A percentile compares a stretch with the other conserved stretches of the same genome.
phyloP scores from a whole-genome alignment of 1,140 invertebrate genomes.

The Colletes latitarsis region DNA sequence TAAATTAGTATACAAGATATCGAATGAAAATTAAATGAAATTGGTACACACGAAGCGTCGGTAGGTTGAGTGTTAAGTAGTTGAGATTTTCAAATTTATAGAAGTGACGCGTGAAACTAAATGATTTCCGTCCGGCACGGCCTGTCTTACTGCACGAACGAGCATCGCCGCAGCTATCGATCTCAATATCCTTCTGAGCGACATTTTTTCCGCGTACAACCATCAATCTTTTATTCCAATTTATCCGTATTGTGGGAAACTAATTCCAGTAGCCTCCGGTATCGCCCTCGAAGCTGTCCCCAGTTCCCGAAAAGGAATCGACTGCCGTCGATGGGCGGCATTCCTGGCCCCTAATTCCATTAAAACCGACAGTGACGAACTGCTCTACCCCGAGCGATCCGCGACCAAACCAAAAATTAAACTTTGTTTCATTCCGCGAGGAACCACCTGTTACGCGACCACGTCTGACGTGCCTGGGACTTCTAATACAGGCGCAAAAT shows the following conservation, averaged over 20 bases:
- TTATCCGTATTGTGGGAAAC: slow-evolving; percentile 41
- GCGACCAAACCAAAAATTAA: slow-evolving; percentile 37
- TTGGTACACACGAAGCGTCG: no score
- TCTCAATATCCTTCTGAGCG: slow-evolving; percentile 19
- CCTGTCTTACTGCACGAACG: not conserved
- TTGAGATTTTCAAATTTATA: not conserved
- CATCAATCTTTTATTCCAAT: slow-evolving; percentile 41
- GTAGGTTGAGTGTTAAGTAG: no score
- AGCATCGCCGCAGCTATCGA: not conserved
- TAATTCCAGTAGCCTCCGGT: slow-evolving; percentile 14
- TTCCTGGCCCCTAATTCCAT: slow-evolving; percentile 31
- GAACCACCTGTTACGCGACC: slow-evolving; percentile 45
- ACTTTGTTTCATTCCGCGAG: slow-evolving; percentile 39
- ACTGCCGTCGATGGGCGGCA: not conserved
- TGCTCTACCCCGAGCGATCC: not conserved
- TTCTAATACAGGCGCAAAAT: slow-evolving; percentile 15
- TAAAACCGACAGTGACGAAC: slow-evolving; percentile 29
- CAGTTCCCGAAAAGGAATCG: slow-evolving; percentile 9
- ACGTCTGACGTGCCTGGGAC: not conserved
- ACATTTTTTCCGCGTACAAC: slow-evolving; percentile 6
- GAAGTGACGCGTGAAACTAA: not conserved
- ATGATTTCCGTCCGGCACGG: not conserved
- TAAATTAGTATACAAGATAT: no score
- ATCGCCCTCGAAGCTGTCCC: not conserved
- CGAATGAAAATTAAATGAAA: not conserved